Evolutionary conservation across 2,888 invertebrate genomes (phyloP), one percentile per base, ranked within the genome.

Genomic region (Cephus runcator): DNA sequence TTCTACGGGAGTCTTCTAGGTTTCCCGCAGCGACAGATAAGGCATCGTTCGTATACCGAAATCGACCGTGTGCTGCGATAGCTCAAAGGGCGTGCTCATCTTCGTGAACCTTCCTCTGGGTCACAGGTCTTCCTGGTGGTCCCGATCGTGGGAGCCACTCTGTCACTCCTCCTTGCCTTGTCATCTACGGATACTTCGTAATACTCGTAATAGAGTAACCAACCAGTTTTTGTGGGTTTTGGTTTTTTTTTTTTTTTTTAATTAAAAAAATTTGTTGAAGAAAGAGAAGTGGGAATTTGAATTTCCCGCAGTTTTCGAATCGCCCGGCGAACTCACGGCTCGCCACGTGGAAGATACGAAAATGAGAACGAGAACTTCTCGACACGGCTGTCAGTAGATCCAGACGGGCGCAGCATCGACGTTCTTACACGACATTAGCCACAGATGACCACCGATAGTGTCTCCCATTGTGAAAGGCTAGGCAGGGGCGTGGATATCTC

Each of bases 391-490:
- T 87, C 87, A 83, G 85, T 87, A 83, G 85, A 86, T 85, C 83
- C 83, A 83, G 87, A 85, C 86, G 85, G 85, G 77, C 69, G 75
- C 71, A 69, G 69, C 75, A 68, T 77, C 76, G 83, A 86, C 86
- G 87, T 86, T 85, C 88, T 88, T 88, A 89, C 89, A 89, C 86
- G 89, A 88, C 87, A 89, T 89, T 89, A 89, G 88, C 86, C 85
- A 33, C 86, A 88, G 88, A 89, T 88, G 88, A 86, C 86, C 83
- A 84, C 83, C 88, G 88, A 89, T 89, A 89, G 85, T 88, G 88
- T 89, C 88, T 87, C 87, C 85, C 78, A 86, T 87, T 84, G 83
- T 88, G 86, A 87, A 86, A 86, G 84, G 85, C 85, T 76, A 85
- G 84, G 83, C 84, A 81, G 85, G 86, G 85, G 86, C 84, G 86